Percentiles rank a stretch among this genome's conserved stretches.
These are phyloP conservation scores for Gasterosteus nipponicus DNA, from an alignment of 2,113 vertebrate genomes.

Conservation along the genomic window DNA sequence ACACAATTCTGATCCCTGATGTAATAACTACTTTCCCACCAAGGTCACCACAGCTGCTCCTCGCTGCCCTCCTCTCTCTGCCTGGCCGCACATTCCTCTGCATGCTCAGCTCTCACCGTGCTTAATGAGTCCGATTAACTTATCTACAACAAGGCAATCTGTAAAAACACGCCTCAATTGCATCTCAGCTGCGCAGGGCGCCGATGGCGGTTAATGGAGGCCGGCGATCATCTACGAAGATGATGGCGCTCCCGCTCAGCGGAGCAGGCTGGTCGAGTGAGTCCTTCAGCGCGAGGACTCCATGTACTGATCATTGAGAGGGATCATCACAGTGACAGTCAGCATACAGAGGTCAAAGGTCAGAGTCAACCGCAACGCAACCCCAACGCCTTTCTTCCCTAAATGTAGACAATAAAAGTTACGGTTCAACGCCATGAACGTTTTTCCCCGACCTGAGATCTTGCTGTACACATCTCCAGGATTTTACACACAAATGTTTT, in stretches of 20 bases:
- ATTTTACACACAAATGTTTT: not conserved
- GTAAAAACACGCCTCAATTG: conserved; percentile 43
- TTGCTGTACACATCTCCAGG: not conserved
- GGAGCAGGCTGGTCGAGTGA: not conserved
- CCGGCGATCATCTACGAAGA: conserved; percentile 4
- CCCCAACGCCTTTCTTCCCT: not conserved
- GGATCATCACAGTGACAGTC: not conserved
- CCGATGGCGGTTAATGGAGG: conserved; percentile 26
- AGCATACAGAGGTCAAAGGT: conserved; percentile 4
- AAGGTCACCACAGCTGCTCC: not conserved
- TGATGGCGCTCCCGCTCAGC: not conserved
- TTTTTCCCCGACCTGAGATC: not conserved
- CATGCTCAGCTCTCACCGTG: conserved; percentile 34
- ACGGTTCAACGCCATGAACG: not conserved
- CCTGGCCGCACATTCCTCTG: conserved; percentile 25
- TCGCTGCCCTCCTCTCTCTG: not conserved
- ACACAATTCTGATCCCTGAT: not conserved
- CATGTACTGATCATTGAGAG: not conserved
- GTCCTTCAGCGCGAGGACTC: not conserved
- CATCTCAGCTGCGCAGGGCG: conserved; percentile 13
- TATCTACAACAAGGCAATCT: conserved; percentile 50
- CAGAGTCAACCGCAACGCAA: not conserved
- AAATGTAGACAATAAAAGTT: too few relatives aligned
- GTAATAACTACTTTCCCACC: not conserved
- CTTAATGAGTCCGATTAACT: conserved; percentile 65